Evolutionary conservation across 2,113 vertebrate genomes (phyloP).

Genomic region (Hydrolagus affinis): DNA sequence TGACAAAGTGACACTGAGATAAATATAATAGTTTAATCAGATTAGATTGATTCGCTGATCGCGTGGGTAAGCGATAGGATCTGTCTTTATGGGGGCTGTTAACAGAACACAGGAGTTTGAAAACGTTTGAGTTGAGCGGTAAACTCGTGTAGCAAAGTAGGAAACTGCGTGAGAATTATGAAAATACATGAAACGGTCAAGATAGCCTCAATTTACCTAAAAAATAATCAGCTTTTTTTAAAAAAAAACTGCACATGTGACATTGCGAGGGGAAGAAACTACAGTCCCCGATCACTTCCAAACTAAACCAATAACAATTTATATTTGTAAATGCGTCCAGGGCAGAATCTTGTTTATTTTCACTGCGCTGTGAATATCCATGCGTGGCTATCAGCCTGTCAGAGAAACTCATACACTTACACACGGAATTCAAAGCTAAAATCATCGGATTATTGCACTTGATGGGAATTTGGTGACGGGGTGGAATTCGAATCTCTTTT

Average conservation of each 20-base stretch:
- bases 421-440: neutral
- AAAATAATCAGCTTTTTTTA: neutral
- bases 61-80: too few relatives aligned
- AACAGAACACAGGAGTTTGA: too few relatives aligned
- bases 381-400: too few relatives aligned
- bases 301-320: too few relatives aligned
- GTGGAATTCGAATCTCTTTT: neutral
- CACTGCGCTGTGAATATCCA: too few relatives aligned
- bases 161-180: neutral
- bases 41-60: neutral
- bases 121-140: too few relatives aligned
- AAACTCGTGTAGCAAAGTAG: neutral
- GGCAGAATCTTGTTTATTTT: too few relatives aligned
- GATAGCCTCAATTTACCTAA: neutral
- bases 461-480: neutral
- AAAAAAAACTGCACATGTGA: neutral
- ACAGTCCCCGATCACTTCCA: neutral
- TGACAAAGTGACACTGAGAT: neutral
- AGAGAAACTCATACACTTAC: too few relatives aligned
- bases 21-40: neutral
- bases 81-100: too few relatives aligned
- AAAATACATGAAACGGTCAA: neutral
- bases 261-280: neutral
- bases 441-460: neutral
- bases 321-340: neutral